These are phyloP conservation scores for Drosophila emarginata DNA, from an alignment of 2,888 invertebrate genomes.

Conservation along the genomic window DNA sequence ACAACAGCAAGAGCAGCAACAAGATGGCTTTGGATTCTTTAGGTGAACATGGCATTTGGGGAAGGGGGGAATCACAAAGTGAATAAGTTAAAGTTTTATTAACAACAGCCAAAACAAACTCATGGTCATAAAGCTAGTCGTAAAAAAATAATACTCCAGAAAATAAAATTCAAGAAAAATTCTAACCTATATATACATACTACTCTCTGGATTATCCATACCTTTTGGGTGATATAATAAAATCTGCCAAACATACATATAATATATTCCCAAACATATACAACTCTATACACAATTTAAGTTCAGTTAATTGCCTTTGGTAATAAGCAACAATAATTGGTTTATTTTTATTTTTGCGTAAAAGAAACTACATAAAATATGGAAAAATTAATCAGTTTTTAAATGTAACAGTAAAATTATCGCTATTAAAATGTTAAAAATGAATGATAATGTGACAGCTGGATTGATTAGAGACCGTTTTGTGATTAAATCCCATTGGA, in stretches of 20 bases:
- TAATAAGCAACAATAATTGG: neutral
- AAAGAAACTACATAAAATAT: neutral
- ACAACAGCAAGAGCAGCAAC: conserved; percentile 33
- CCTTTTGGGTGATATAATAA: too few species aligned
- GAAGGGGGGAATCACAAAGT: neutral
- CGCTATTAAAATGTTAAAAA: neutral
- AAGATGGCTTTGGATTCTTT: conserved; percentile 31
- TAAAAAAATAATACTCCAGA: neutral
- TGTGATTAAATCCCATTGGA: neutral
- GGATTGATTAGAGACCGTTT: neutral
- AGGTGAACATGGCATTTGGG: neutral
- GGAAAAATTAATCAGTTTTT: neutral
- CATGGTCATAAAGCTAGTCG: neutral
- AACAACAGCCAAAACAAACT: neutral
- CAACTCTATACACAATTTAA: neutral
- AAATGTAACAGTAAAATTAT: too few species aligned
- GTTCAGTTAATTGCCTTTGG: neutral
- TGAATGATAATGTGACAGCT: neutral
- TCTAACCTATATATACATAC: neutral
- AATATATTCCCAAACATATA: too few species aligned
- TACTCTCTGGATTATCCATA: neutral
- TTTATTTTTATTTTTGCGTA: neutral
- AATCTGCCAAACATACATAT: too few species aligned
- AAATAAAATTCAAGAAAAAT: neutral
- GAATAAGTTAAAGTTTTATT: neutral